Evolutionary conservation across 2,888 invertebrate genomes (phyloP), one percentile per base, ranked within the genome.

Genomic region (Autographa pulchrina): DNA sequence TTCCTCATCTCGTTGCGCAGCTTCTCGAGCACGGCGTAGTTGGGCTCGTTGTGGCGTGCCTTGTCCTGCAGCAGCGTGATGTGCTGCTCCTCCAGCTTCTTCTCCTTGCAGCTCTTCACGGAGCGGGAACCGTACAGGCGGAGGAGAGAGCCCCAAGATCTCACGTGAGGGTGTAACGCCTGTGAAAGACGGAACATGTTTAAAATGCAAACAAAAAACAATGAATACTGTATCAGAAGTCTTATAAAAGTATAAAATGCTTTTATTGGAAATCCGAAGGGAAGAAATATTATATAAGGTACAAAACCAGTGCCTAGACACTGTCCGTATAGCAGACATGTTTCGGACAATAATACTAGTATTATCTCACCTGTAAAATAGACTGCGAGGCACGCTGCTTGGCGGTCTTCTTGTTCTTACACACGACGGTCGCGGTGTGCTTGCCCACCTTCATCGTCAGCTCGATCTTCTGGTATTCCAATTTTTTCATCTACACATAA

Each of bases 361-460:
- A 16, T 43, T 43, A 16, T 16, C 48, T 11, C 85, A 97, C 97
- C 96, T 98, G 98, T 61, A 99, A 94, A 83, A 99, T 99, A 11
- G 98, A 97, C 93, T 99, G 99, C 6, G 99, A 98, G 20, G 99
- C 99, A 82, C 98, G 96, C 90, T 99, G 99, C 91, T 99, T 99
- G 8, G 99, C 99, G 79, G 99, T 99, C 86, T 98, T 97, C 93
- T 99, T 99, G 94, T 99, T 99, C 91, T 98, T 98, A 92, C 99
- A 99, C n/a, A 97, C 96, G 31, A 99, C 99, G 31, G 98, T 98
- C 1, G 98, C 99, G 14, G 97, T 97, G 90, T 99, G 98, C 90
- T 98, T 98, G 64, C 99, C 99, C 56, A 99, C 99, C 14, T 97
- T 97, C 98, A 99, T 99, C 43, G 98, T 98, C 89, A 99, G 98